A percentile compares a stretch with the other conserved stretches of the same genome.
Conservation (phyloP, 2,797 vertebrate species). For the Intellagama lesueurii region DNA sequence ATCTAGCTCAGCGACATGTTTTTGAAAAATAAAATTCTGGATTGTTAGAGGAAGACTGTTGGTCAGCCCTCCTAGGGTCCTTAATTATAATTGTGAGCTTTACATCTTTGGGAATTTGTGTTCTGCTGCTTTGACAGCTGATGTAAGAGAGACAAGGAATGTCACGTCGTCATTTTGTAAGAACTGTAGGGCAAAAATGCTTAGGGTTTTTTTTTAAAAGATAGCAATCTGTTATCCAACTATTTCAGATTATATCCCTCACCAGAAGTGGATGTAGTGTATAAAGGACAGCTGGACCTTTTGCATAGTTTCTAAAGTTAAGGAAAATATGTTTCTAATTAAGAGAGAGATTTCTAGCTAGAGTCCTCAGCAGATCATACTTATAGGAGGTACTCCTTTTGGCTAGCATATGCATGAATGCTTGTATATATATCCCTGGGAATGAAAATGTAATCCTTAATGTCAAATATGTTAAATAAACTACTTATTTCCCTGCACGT, state of each 20-base stretch:
- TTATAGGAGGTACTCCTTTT: constrained; percentile 57
- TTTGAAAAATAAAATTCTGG: background rate
- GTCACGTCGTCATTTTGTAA: background rate
- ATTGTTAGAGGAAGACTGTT: background rate
- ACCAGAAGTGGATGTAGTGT: constrained; percentile 36
- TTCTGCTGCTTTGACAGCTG: background rate
- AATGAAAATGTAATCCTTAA: constrained; percentile 51
- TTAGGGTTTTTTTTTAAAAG: background rate
- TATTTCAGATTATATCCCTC: constrained; percentile 19
- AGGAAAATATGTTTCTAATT: constrained; percentile 72
- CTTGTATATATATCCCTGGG: constrained; percentile 59
- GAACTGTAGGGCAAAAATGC: background rate
- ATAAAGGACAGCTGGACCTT: constrained; percentile 43
- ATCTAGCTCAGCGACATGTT: no score
- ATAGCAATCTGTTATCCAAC: background rate
- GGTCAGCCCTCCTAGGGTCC: background rate
- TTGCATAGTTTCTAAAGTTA: constrained; percentile 39
- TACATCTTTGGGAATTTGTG: background rate
- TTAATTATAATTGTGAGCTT: background rate
- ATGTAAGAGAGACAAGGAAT: background rate
- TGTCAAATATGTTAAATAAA: constrained; percentile 43
- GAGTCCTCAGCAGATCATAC: constrained; percentile 52
- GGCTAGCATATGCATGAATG: constrained; percentile 23
- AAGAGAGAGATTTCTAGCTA: constrained; percentile 55
- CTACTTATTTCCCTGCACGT: constrained; percentile 41